Evolutionary conservation across 2,888 invertebrate species (phyloP), one percentile per base, ranked within the genome.

Genomic region (Ormyrus rosae): DNA sequence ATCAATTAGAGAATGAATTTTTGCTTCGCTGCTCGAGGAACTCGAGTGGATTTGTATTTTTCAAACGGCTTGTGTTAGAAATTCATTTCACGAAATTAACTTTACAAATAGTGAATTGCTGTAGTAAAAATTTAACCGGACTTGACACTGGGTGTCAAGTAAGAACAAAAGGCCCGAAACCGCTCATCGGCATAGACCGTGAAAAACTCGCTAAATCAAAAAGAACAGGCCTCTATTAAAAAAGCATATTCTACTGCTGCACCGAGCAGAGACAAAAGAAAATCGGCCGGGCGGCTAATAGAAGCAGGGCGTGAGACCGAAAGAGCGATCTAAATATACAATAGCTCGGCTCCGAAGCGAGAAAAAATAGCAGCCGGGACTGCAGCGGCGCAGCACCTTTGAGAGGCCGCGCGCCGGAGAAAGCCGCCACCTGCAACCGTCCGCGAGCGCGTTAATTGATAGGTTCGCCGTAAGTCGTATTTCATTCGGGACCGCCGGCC

Each of bases 381-480:
- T n/a, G 34, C 34, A 34, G 34, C 34, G 34, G 34, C 34, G 34
- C 34, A 34, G 34, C 34, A 34, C 34, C 34, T 34, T 34, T 34
- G 58, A 71, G 58, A 11, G n/a, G 65, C 13, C 9, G 2, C 11
- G 10, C 34, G n/a, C 45, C 45, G 55, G 67, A 53, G 46, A 61
- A 63, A 65, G 19, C 46, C 68, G 58, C 69, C 76, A 76, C 76
- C 69, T 76, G 69, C 77, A 58, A 70, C 64, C 72, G 51, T 70
- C 50, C 53, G 51, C 51, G n/a, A 13, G 46, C 46, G 63, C 69
- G 56, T 67, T 80, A 71, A 80, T 80, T 75, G 70, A 71, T 80
- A 71, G 75, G 67, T 70, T 61, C 53, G 75, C 45, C 80, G 46
- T 34, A 73, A 55, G 51, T 6, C 58, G 55, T 46, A 48, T 58